Evolutionary conservation across 1,140 invertebrate species (phyloP), one percentile per base, ranked within the genome.

Genomic region (Brachionus paranguensis): DNA sequence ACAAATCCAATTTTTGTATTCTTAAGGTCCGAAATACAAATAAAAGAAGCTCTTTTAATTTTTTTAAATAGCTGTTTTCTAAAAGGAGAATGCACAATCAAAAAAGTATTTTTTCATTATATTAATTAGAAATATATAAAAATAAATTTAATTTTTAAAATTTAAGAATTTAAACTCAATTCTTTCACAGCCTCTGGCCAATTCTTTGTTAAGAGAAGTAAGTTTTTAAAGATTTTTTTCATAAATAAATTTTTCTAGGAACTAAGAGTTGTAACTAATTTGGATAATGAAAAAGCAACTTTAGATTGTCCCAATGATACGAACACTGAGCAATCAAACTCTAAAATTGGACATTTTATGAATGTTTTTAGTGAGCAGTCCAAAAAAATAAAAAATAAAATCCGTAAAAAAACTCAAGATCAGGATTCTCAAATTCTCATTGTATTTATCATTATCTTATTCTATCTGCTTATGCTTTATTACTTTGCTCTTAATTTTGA

Each of bases 171-270:
- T 81, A 17, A 64, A 81, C 17, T 64, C 53, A 64, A 68, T 81
- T 14, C 33, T 81, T 24, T 24, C 53, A 17, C 78, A 81, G 20
- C 78, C 78, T 10, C 45, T 81, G n/a, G 60, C 60, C 3, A 68
- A 47, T n/a, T 53, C 64, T 14, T 14, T 81, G 10, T n/a, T 81
- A 24, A 81, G 78, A 81, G 78, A 81, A 68, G 78, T 81, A 81
- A 64, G 50, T 72, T 72, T 37, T 45, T 72, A 17, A 8, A 43
- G 33, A 17, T 45, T 72, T 72, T 20, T 20, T 10, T 41, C 12
- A 17, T 2, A 8, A 41, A 17, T 43, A 43, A 72, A 72, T 72
- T 72, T 43, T 72, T 72, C 24, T 72, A 72, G 68, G 68, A 72
- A n/a, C 37, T 72, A 41, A 37, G 68, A 43, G 33, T 72, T 10